A percentile compares a stretch with the other conserved stretches of the same genome.
Conservation (phyloP, 1,140 invertebrate species). For the Mylabris phalerata region DNA sequence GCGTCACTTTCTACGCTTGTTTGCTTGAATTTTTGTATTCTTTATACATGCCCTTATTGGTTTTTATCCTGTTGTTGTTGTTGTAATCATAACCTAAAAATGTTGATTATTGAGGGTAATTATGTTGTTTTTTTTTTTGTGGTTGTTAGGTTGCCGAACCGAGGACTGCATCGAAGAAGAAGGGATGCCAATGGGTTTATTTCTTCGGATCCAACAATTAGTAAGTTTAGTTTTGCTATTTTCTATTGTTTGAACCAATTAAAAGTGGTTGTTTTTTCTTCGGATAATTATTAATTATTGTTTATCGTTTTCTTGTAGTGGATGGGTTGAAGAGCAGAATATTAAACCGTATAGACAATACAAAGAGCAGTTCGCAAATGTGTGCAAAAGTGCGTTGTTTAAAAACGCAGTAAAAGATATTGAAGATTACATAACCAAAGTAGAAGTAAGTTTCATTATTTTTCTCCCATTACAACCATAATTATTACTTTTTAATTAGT, state of each 20-base stretch:
- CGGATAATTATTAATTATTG: background rate
- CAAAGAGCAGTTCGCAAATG: conserved; percentile 72
- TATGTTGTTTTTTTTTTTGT: background rate
- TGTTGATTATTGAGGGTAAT: background rate
- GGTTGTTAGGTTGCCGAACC: conserved; percentile 63
- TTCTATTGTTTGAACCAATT: background rate
- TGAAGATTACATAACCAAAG: conserved; percentile 73
- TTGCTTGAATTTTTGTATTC: too few relatives aligned
- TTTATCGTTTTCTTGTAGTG: conserved; percentile 51
- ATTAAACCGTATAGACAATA: conserved; percentile 78
- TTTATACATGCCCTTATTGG: too few relatives aligned
- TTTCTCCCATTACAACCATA: too few relatives aligned
- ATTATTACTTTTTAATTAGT: too few relatives aligned
- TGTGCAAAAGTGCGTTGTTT: conserved; percentile 71
- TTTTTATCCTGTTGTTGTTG: too few relatives aligned
- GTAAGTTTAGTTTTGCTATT: conserved; percentile 55
- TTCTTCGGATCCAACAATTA: conserved; percentile 93
- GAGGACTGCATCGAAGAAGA: conserved; percentile 58
- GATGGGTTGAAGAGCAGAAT: conserved; percentile 82
- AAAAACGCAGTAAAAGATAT: conserved; percentile 82
- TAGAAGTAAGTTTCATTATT: conserved; percentile 38
- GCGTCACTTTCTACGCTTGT: conserved; percentile 13
- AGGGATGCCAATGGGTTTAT: conserved; percentile 74
- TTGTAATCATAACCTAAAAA: too few relatives aligned
- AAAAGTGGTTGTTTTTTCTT: too few relatives aligned